These are phyloP conservation scores for Brachyistius frenatus DNA, from an alignment of 2,113 vertebrate species.

Conservation along the genomic window DNA sequence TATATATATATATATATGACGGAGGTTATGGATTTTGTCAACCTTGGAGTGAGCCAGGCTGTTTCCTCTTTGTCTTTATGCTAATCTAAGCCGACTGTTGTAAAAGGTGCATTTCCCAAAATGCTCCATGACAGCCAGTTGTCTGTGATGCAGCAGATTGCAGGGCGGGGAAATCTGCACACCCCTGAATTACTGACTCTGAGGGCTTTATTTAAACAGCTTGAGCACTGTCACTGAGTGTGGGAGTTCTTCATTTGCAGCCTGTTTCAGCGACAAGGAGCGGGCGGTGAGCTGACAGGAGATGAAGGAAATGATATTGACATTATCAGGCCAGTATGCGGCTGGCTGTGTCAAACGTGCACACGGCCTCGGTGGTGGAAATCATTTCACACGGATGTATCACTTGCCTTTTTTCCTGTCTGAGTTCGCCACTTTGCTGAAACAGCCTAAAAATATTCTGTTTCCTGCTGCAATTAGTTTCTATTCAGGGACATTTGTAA, in stretches of 20 bases:
- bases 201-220: conserved; percentile 43
- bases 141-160: conserved; percentile 20
- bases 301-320: conserved; percentile 57
- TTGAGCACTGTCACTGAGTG: conserved; percentile 38
- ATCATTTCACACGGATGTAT: conserved; percentile 32
- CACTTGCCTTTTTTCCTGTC: conserved; percentile 19
- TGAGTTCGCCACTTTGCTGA: conserved; percentile 46
- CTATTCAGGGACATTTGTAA: conserved; percentile 42
- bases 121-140: not conserved
- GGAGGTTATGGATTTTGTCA: no score
- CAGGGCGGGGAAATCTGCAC: conserved; percentile 4
- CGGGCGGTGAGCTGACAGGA: conserved; percentile 42
- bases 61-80: not conserved
- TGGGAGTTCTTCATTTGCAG: conserved; percentile 57
- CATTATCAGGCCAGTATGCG: conserved; percentile 59
- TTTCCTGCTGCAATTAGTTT: conserved; percentile 73
- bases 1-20: no score
- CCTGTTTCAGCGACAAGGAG: conserved; percentile 38
- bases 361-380: conserved; percentile 29
- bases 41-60: not conserved
- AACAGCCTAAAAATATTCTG: conserved; percentile 67
- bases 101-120: not conserved
- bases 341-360: conserved; percentile 55
- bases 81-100: conserved; percentile 5
- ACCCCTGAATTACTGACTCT: conserved; percentile 37